Percentiles rank a stretch among this genome's conserved stretches.
Conservation (phyloP, 2,888 invertebrate species). For the Trichacis sp. region DNA sequence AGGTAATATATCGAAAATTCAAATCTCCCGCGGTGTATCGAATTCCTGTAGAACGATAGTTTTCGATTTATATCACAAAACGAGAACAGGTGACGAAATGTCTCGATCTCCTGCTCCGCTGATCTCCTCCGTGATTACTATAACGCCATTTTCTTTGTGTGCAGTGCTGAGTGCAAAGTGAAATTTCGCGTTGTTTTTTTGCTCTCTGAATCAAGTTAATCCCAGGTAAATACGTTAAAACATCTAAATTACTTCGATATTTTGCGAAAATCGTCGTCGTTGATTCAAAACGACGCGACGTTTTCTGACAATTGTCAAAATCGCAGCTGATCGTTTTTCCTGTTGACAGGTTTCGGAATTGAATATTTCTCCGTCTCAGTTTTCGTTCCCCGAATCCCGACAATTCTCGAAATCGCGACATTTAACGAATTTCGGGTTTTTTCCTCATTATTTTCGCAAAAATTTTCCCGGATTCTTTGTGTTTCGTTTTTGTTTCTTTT, state of each 20-base stretch:
- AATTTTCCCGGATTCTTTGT: not conserved
- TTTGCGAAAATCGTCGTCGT: not conserved
- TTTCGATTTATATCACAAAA: too few relatives aligned
- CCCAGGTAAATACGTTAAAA: slow-evolving; percentile 26
- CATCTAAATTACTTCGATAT: not conserved
- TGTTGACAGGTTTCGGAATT: slow-evolving; percentile 35
- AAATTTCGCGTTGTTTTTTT: slow-evolving; percentile 44
- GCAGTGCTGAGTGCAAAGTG: slow-evolving; percentile 49
- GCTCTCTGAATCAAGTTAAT: slow-evolving; percentile 43
- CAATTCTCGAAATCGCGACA: not conserved
- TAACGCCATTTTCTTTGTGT: slow-evolving; percentile 61
- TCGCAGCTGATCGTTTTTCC: slow-evolving; percentile 3
- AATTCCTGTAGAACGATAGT: too few relatives aligned
- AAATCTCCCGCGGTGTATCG: too few relatives aligned
- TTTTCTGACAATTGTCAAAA: not conserved
- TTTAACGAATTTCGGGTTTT: not conserved
- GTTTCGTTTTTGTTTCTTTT: not conserved
- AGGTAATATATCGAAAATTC: too few relatives aligned
- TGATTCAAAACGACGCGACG: not conserved
- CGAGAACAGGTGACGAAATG: slow-evolving; percentile 53
- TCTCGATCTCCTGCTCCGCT: too few relatives aligned
- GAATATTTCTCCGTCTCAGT: not conserved
- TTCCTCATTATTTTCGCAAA: not conserved
- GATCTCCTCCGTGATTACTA: slow-evolving; percentile 54
- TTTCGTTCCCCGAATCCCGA: not conserved